These are phyloP conservation scores for Anastatus disparis DNA, from an alignment of 1,140 invertebrate genomes.

Conservation along the genomic window DNA sequence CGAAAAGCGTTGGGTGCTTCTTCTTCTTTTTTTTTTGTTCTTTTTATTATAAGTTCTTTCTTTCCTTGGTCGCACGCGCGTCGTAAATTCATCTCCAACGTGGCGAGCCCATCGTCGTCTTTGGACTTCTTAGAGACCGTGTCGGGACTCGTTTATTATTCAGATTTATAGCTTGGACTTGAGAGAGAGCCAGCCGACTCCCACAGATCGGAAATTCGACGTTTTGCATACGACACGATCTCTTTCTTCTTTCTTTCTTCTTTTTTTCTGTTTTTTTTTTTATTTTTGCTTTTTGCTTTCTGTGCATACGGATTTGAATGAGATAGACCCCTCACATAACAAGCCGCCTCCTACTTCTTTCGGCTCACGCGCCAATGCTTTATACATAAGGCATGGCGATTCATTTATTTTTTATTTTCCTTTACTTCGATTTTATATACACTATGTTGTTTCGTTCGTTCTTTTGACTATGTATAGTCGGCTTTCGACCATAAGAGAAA, in stretches of 20 bases:
- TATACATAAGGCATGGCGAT: constrained; percentile 53
- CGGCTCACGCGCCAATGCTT: constrained; percentile 46
- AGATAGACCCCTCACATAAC: constrained; percentile 60
- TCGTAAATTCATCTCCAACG: constrained; percentile 60
- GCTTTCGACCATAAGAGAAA: too few species aligned
- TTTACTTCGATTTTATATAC: too few species aligned
- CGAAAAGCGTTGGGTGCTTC: neutral
- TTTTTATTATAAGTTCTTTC: too few species aligned
- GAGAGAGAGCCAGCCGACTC: constrained; percentile 64
- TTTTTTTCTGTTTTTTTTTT: too few species aligned
- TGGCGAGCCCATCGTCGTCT: neutral
- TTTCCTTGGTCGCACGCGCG: constrained; percentile 1
- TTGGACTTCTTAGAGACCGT: constrained; percentile 65
- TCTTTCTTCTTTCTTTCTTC: too few species aligned
- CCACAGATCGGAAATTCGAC: constrained; percentile 67
- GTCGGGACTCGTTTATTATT: constrained; percentile 68
- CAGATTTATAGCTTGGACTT: constrained; percentile 67
- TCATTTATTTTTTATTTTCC: too few species aligned
- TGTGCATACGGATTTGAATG: constrained; percentile 57
- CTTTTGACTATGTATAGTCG: too few species aligned
- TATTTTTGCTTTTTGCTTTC: too few species aligned
- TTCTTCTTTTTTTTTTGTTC: neutral
- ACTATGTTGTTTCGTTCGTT: too few species aligned
- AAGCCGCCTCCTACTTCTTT: constrained; percentile 53
- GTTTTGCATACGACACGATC: constrained; percentile 68